Conservation (phyloP, 2,113 vertebrate species). For the Siphamia tubifer region DNA sequence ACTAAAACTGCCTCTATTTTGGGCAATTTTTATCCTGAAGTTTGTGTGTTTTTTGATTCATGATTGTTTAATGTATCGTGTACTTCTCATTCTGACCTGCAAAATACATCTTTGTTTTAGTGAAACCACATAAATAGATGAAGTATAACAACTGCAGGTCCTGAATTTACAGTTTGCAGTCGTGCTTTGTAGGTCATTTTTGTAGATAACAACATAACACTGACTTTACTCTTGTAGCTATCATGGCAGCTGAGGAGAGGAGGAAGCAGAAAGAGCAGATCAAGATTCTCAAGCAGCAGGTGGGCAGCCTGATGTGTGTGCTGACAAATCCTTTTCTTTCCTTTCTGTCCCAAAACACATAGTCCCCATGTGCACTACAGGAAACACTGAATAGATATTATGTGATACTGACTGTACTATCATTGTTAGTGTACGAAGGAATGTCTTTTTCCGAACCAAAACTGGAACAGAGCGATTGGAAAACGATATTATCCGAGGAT, state of each 20-base stretch:
- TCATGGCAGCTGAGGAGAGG: conserved; percentile 98
- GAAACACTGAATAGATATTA: conserved; percentile 47
- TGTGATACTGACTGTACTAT: conserved; percentile 34
- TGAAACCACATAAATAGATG: conserved; percentile 18
- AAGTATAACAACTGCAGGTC: not conserved
- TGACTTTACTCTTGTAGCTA: conserved; percentile 82
- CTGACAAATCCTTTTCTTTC: conserved; percentile 31
- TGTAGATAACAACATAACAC: conserved; percentile 11
- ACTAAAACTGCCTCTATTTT: not conserved
- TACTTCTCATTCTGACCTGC: not conserved
- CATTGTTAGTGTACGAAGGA: conserved; percentile 11
- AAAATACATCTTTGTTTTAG: not conserved
- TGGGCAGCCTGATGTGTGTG: conserved; percentile 62
- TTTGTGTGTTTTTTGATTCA: too few species aligned
- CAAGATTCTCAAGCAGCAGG: conserved; percentile 99
- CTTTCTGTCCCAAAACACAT: conserved; percentile 26
- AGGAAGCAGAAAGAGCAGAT: conserved; percentile 98
- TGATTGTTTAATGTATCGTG: not conserved
- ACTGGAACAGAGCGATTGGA: conserved; percentile 32
- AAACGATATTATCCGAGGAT: conserved; percentile 44
- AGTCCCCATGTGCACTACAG: conserved; percentile 6
- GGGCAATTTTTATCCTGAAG: too few species aligned
- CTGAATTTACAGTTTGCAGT: not conserved
- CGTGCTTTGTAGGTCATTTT: conserved; percentile 8
- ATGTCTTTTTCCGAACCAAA: not conserved